Base-by-base conservation (phyloP, 2,888 invertebrate genomes). In the Autographa gamma region DNA sequence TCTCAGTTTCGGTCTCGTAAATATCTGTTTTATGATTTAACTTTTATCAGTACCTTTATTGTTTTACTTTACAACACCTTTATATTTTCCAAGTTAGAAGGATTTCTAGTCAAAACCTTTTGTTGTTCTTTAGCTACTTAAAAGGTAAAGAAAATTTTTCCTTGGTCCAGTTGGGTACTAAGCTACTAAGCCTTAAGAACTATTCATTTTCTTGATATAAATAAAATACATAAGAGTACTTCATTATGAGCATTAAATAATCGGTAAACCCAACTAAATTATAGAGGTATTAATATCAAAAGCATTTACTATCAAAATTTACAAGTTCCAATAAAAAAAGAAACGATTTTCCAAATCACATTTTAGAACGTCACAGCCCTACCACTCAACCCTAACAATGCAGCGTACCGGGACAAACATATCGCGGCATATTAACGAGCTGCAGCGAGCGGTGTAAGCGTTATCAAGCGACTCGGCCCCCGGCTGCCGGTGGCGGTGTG, bases 41-140 rank as follows among this genome's bases (percentile, higher is more conserved):
- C 58, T 81, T 81, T 74, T 76, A 74, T 71, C 63, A 19, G 16
- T 52, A 31, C 13, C 43, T 79, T 82, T 67, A 71, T 73, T 76
- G 63, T 63, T 68, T 63, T 54, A 69, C 48, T 74, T 73, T 65
- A 31, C 14, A 68, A 41, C 43, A 63, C 54, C 34, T 80, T 54
- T 61, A 11, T 11, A 38, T 62, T 66, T 62, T 2, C 31, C 2
- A 8, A 62, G 59, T 31, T 63, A 11, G 25, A 56, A 13, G 13
- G 13, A 13, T 25, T 56, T 25, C 13, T 2, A 25, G 25, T 3
- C 11, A 19, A 14, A 11, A 56, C 9, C 54, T 13, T 56, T 48
- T 48, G 48, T 48, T 48, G 8, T 48, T 0, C 48, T 0, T 6
- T 48, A n/a, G 5, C 16, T 43, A 16, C 16, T 43, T 43, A 6